Evolutionary conservation across 2,797 vertebrate species (phyloP), one percentile per base, ranked within the genome.

Genomic region (Epinephelus coioides): DNA sequence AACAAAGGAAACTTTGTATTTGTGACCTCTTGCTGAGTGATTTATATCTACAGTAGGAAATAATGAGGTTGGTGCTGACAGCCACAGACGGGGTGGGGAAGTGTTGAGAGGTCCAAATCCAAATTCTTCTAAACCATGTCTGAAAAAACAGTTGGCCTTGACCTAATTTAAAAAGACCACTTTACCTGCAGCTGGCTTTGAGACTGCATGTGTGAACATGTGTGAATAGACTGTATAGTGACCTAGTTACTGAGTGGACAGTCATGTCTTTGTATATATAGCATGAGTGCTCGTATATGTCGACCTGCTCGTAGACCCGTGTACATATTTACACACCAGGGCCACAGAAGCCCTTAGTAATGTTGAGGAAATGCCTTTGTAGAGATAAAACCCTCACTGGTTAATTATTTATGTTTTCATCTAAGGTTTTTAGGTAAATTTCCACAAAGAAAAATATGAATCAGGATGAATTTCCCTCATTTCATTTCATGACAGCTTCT

Each of bases 201-300:
- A n/a, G 9, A 17, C 14, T 30, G 12, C 53, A 14, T 47, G 15
- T 27, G 30, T 30, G 18, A 38, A 18, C 56, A n/a, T 12, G 25
- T 50, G 9, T 55, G 51, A 55, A 8, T 12, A 1, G 40, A 4
- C 51, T 40, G 56, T 60, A 30, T 21, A 18, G 23, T 59, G 61
- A 66, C 76, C 68, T 51, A 72, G 68, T 59, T 78, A 13, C 60
- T 50, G 44, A 69, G 9, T 12, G 10, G 12, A 67, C 66, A 57
- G 57, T 11, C 51, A 17, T 3, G 30, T 30, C 50, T 69, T 38
- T 63, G 27, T 69, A 38, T 19, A 15, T 23, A n/a, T 5, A 55
- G 13, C 15, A 7, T 12, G 27, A 21, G 47, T 27, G 15, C 61
- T 25, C 18, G 2, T 64, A 13, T 44, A 11, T 11, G 15, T 27